Base-by-base conservation (phyloP, 2,888 invertebrate genomes). In the Brachyptera risi region DNA sequence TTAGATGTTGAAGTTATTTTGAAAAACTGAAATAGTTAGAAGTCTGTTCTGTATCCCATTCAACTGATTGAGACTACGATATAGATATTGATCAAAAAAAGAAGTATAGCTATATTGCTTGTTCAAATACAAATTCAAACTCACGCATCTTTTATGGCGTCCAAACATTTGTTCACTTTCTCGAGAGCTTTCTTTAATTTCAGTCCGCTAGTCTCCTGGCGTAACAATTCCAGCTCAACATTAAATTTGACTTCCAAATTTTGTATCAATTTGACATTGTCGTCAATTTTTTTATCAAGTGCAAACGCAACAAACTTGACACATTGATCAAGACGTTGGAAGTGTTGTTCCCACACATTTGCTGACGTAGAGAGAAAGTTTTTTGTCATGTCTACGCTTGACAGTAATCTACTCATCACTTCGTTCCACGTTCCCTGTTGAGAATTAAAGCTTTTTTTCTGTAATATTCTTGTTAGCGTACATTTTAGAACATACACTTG, bases 181-280 rank as follows among this genome's bases (percentile, higher is more conserved):
- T 37, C n/a, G 17, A 58, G 17, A 3, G 24, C 40, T 11, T 38
- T 19, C 17, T 27, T 17, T 13, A 61, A 15, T 17, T 50, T 51
- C 11, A 47, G 51, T 5, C 50, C 51, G 1, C 9, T 40, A 1
- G 27, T 23, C 31, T 58, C 58, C 38, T 61, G 61, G 7, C 61
- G 35, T 15, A 61, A 19, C 4, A 15, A 11, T 17, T 49, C 58
- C 15, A 61, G 2, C 13, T 24, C 31, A 11, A 49, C 51, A 31
- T 49, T 58, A 17, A 50, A 9, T 15, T 50, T 49, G n/a, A 49
- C 37, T 17, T 61, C 61, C 26, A 57, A 49, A 17, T 49, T 42
- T 13, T 47, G n/a, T 23, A 23, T 15, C n/a, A 17, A 19, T n/a
- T 21, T 37, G 5, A 5, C 23, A 15, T 31, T 54, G 38, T 21